Percentiles rank a stretch among this genome's conserved stretches.
Conservation (phyloP, 2,113 vertebrate genomes). For the Vulpes vulpes region DNA sequence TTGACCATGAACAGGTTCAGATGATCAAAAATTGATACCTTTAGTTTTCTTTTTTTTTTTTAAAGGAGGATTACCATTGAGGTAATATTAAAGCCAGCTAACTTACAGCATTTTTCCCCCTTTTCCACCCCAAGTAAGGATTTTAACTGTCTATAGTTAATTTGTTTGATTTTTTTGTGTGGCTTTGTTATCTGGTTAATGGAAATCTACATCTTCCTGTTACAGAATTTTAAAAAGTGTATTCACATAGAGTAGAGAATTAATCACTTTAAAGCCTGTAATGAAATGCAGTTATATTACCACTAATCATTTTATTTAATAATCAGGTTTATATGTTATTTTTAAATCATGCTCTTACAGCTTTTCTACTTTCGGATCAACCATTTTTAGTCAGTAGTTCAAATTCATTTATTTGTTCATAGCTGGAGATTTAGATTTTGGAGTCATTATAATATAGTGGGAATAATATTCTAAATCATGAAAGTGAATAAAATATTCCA, state of each 20-base stretch:
- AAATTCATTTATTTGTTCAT: conserved; percentile 32
- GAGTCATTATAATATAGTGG: not conserved
- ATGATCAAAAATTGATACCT: conserved; percentile 67
- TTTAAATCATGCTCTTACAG: not conserved
- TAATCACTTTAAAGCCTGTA: not conserved
- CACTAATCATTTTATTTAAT: conserved; percentile 3
- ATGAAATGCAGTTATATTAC: not conserved
- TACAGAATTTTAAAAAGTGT: not conserved
- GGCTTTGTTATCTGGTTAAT: conserved; percentile 11
- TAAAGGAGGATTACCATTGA: conserved; percentile 62
- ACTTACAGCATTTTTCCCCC: not conserved
- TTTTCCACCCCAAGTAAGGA: not conserved
- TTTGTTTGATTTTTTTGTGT: not conserved
- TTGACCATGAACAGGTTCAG: conserved; percentile 61
- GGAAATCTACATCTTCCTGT: not conserved
- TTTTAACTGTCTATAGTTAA: not conserved
- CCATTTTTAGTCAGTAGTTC: conserved; percentile 48
- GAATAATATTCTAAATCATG: not conserved
- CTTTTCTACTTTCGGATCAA: not conserved
- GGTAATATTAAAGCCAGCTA: conserved; percentile 40
- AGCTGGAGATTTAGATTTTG: conserved; percentile 31
- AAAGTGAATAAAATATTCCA: not conserved
- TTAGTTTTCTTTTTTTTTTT: conserved; percentile 72
- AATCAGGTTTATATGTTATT: conserved; percentile 41
- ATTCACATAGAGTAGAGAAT: not conserved